A percentile compares a stretch with the other conserved stretches of the same genome.
phyloP scores from a whole-genome alignment of 1,140 invertebrate genomes.

The Drosophila setifemur region DNA sequence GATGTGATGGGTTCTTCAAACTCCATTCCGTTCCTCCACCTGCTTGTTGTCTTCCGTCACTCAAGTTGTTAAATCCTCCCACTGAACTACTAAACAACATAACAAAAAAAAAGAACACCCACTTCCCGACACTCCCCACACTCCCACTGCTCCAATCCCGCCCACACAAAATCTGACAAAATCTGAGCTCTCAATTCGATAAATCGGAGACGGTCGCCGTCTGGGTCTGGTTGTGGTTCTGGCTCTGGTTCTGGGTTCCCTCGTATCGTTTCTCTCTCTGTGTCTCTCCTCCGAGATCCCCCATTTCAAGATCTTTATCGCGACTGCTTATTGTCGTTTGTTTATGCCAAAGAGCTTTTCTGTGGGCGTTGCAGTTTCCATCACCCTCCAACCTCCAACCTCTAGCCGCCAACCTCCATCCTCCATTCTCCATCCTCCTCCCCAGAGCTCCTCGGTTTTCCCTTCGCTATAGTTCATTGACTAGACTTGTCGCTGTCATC shows the following conservation, averaged over 20 bases:
- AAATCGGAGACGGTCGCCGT: slow-evolving; percentile 7
- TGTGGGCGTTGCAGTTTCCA: slow-evolving; percentile 45
- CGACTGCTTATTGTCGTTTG: slow-evolving; percentile 37
- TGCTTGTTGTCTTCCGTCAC: neutral
- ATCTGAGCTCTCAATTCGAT: slow-evolving; percentile 34
- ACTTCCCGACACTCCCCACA: too few species aligned
- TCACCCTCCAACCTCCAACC: neutral
- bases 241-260: neutral
- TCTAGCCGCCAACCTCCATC: too few species aligned
- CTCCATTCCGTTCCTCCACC: neutral
- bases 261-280: neutral
- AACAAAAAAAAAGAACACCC: neutral
- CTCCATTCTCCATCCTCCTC: too few species aligned
- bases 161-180: slow-evolving; percentile 14
- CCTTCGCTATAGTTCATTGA: slow-evolving; percentile 31
- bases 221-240: neutral
- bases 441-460: neutral
- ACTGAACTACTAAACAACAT: too few species aligned
- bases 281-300: slow-evolving; percentile 13
- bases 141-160: neutral
- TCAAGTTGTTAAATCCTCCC: neutral
- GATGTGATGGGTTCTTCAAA: neutral
- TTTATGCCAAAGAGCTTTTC: slow-evolving; percentile 40
- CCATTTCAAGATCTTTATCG: slow-evolving; percentile 34
- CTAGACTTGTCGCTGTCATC: slow-evolving; percentile 32